These are phyloP conservation scores for Budorcas taxicolor DNA, from an alignment of 2,113 vertebrate species.

Conservation along the genomic window DNA sequence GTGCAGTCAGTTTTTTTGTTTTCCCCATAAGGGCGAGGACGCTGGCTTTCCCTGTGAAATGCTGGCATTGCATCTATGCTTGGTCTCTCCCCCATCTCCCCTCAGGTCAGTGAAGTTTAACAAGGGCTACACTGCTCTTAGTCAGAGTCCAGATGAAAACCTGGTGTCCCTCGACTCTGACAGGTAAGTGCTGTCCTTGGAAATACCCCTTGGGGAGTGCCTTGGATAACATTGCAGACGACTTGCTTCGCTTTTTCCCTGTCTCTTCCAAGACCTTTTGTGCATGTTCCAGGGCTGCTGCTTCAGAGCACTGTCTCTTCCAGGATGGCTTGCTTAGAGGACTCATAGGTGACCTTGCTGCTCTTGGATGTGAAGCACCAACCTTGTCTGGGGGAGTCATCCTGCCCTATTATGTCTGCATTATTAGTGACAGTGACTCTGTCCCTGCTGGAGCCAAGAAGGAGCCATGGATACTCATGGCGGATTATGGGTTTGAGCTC, in stretches of 20 bases:
- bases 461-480: background rate
- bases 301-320: background rate
- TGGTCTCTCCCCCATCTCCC: background rate
- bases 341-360: background rate
- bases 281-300: background rate
- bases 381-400: background rate
- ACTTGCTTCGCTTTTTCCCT: background rate
- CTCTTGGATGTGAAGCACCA: background rate
- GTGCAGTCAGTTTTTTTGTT: background rate
- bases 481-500: background rate
- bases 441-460: background rate
- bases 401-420: background rate
- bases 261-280: background rate
- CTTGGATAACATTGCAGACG: background rate
- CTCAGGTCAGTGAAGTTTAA: constrained; percentile 89
- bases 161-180: constrained; percentile 92
- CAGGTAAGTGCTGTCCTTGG: constrained; percentile 82
- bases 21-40: background rate
- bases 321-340: background rate
- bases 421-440: background rate
- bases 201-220: background rate
- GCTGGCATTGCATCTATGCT: background rate
- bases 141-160: constrained; percentile 90
- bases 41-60: background rate
- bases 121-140: constrained; percentile 91